Evolutionary conservation across 2,888 invertebrate genomes (phyloP).

Genomic region (Mythimna ferrago): DNA sequence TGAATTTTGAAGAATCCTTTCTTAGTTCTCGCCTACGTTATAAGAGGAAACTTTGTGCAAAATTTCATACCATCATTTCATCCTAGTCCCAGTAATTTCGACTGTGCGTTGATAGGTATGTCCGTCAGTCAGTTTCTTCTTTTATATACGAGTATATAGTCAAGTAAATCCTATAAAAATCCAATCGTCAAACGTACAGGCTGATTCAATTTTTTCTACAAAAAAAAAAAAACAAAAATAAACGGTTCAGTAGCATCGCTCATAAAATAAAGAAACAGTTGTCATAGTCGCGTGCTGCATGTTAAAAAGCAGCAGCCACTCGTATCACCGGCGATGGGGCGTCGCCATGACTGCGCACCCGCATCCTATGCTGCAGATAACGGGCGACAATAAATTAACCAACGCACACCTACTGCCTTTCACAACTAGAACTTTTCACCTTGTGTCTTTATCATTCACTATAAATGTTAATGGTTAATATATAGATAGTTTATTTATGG

Average conservation of each 20-base stretch:
- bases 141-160: too few species aligned
- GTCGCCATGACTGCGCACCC: slow-evolving; percentile 83
- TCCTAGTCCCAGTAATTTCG: too few species aligned
- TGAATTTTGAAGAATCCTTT: too few species aligned
- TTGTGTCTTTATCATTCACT: slow-evolving; percentile 77
- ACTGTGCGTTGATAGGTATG: too few species aligned
- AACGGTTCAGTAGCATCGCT: slow-evolving; percentile 6
- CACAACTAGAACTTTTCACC: slow-evolving; percentile 87
- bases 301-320: slow-evolving; percentile 72
- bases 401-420: slow-evolving; percentile 83
- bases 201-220: not conserved
- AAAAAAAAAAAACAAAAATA: not conserved
- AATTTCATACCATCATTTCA: too few species aligned
- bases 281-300: slow-evolving; percentile 85
- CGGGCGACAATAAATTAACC: slow-evolving; percentile 86
- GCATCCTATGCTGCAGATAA: slow-evolving; percentile 86
- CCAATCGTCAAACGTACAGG: not conserved
- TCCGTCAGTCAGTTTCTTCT: too few species aligned
- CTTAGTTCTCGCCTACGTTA: too few species aligned
- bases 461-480: slow-evolving; percentile 60
- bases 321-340: slow-evolving; percentile 53
- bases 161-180: too few species aligned
- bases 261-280: slow-evolving; percentile 71
- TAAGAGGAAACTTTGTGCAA: too few species aligned
- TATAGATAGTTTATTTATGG: slow-evolving; percentile 33